Base-by-base conservation (phyloP, 2,888 invertebrate species). In the Meteorus cinctellus region DNA sequence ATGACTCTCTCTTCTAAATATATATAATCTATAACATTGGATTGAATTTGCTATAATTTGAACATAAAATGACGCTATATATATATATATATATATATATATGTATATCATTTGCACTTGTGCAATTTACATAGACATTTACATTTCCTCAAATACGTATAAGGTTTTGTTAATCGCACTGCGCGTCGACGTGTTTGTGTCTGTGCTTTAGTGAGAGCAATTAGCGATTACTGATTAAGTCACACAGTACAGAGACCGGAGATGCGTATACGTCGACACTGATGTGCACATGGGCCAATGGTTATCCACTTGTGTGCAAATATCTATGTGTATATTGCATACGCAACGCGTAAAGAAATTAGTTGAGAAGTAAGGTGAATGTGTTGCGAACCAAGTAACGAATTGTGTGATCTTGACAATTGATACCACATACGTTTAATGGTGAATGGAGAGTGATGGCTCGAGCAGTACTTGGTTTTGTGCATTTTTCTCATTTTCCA, bases 191-290 rank as follows among this genome's bases (percentile, higher is more conserved):
- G 55, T 59, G 19, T 24, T 59, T 24, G n/a, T 16, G 27, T 16
- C 3, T 59, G 84, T 83, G 86, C 87, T 86, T 87, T 86, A 86
- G 87, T 77, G 29, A 86, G 84, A 82, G 88, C 89, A 89, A 89
- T 89, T 89, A 89, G 89, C 88, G 89, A 89, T 89, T 87, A 87
- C 89, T 89, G 89, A 89, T 89, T 89, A 89, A 89, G 89, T 88
- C 89, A 87, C 89, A 86, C 55, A 19, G 19, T 55, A 19, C n/a
- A 19, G 55, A 55, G n/a, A 19, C 45, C 71, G 77, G 76, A 79
- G 77, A 72, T 51, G 65, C 76, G 76, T 77, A 27, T 70, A 69
- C 77, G 73, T 78, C 78, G 74, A 80, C 77, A 75, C 19, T 19
- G 10, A 55, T 55, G 48, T 48, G 48, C 48, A 48, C 48, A 48